A percentile compares a stretch with the other conserved stretches of the same genome.
phyloP scores from a whole-genome alignment of 2,797 vertebrate species.

The Epinephelus malabaricus region DNA sequence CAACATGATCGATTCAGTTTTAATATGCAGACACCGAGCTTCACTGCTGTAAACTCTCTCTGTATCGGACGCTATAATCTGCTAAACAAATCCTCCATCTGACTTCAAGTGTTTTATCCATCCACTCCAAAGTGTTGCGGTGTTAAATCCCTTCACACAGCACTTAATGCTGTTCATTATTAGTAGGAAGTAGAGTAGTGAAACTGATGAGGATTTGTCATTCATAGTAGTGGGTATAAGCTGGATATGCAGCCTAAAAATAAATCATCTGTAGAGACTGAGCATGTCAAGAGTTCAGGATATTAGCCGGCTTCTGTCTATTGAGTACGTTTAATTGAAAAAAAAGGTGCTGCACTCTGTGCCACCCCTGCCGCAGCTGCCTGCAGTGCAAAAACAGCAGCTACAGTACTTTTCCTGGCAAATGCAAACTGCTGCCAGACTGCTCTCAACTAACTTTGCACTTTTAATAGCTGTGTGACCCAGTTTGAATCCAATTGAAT shows the following conservation, averaged over 20 bases:
- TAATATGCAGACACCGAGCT: slow-evolving; percentile 4
- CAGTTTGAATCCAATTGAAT: slow-evolving; percentile 79
- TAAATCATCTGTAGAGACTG: slow-evolving; percentile 28
- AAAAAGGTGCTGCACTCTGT: slow-evolving; percentile 37
- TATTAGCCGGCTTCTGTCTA: slow-evolving; percentile 32
- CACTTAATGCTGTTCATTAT: slow-evolving; percentile 23
- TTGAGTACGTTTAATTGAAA: slow-evolving; percentile 65
- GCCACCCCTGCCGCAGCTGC: slow-evolving; percentile 43
- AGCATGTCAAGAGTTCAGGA: slow-evolving; percentile 36
- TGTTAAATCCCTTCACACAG: slow-evolving; percentile 29
- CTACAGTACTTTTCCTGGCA: slow-evolving; percentile 30
- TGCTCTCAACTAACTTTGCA: slow-evolving; percentile 69
- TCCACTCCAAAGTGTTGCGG: slow-evolving; percentile 15
- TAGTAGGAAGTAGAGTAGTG: slow-evolving; percentile 15
- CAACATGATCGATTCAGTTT: neutral
- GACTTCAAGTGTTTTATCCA: slow-evolving; percentile 29
- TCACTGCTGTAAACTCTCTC: slow-evolving; percentile 5
- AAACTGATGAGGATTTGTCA: slow-evolving; percentile 46
- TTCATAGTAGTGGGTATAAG: slow-evolving; percentile 18
- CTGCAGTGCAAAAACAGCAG: slow-evolving; percentile 51
- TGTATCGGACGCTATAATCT: neutral
- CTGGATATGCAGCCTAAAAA: slow-evolving; percentile 34
- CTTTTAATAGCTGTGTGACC: slow-evolving; percentile 81
- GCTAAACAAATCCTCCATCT: slow-evolving; percentile 13
- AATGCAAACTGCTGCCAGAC: slow-evolving; percentile 68